These are phyloP conservation scores for Folsomia candida DNA, from an alignment of 2,888 invertebrate genomes.

Conservation along the genomic window DNA sequence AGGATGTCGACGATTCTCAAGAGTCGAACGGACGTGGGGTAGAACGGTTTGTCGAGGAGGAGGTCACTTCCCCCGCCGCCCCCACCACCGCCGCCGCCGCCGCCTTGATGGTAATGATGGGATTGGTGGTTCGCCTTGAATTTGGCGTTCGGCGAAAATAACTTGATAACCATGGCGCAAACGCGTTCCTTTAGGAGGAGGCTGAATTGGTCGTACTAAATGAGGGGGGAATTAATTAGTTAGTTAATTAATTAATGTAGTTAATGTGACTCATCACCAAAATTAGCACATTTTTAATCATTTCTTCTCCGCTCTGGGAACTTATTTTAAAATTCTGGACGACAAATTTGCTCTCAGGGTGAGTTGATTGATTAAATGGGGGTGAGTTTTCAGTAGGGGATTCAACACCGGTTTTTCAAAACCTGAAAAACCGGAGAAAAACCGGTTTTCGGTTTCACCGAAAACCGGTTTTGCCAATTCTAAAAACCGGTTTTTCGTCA, in stretches of 20 bases:
- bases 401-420: no score
- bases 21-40: conserved; percentile 93
- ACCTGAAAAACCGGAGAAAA: no score
- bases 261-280: neutral
- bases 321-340: no score
- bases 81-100: conserved; percentile 51
- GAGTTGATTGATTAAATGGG: no score
- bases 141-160: conserved; percentile 98
- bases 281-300: no score
- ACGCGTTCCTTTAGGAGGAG: conserved; percentile 93
- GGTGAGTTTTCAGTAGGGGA: no score
- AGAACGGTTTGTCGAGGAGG: conserved; percentile 82
- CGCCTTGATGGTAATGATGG: conserved; percentile 63
- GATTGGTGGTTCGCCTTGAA: conserved; percentile 69
- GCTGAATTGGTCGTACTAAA: conserved; percentile 88
- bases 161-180: conserved; percentile 94
- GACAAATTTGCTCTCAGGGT: neutral
- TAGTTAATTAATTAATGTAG: conserved; percentile 9
- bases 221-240: conserved; percentile 51
- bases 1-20: conserved; percentile 88
- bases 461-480: no score
- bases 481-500: no score
- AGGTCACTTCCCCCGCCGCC: conserved; percentile 19
- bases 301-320: no score
- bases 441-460: no score